phyloP scores from a whole-genome alignment of 2,888 invertebrate species.

The Acanthosepion esculentum region DNA sequence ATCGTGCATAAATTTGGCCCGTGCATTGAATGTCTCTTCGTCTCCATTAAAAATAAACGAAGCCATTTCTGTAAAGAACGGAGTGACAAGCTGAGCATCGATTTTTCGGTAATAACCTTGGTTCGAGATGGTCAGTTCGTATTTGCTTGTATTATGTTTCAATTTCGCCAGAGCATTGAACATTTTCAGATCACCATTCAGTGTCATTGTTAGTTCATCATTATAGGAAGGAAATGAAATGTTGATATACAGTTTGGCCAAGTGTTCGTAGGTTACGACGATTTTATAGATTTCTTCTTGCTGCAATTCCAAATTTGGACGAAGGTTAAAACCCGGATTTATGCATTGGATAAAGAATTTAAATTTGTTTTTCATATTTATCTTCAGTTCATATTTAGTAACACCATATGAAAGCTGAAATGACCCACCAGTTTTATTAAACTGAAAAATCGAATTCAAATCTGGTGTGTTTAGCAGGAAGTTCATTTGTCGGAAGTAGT shows the following conservation, averaged over 20 bases:
- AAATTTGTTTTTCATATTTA: too few relatives aligned
- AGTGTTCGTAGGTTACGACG: not conserved
- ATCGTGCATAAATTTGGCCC: not conserved
- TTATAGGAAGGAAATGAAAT: not conserved
- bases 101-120: constrained; percentile 51
- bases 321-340: not conserved
- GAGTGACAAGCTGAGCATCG: constrained; percentile 48
- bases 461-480: too few relatives aligned
- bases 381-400: too few relatives aligned
- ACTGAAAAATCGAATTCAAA: too few relatives aligned
- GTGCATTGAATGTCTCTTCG: not conserved
- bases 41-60: not conserved
- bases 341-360: too few relatives aligned
- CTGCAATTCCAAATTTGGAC: not conserved
- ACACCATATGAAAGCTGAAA: too few relatives aligned
- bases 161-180: not conserved
- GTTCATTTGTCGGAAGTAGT: not conserved
- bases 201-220: not conserved
- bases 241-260: not conserved
- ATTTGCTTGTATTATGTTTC: not conserved
- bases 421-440: too few relatives aligned
- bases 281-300: not conserved
- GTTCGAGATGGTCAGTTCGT: not conserved
- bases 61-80: not conserved
- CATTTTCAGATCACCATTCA: constrained; percentile 50